Percentiles rank a stretch among this genome's conserved stretches.
Conservation (phyloP, 2,113 vertebrate genomes). For the Eulemur macaco region DNA sequence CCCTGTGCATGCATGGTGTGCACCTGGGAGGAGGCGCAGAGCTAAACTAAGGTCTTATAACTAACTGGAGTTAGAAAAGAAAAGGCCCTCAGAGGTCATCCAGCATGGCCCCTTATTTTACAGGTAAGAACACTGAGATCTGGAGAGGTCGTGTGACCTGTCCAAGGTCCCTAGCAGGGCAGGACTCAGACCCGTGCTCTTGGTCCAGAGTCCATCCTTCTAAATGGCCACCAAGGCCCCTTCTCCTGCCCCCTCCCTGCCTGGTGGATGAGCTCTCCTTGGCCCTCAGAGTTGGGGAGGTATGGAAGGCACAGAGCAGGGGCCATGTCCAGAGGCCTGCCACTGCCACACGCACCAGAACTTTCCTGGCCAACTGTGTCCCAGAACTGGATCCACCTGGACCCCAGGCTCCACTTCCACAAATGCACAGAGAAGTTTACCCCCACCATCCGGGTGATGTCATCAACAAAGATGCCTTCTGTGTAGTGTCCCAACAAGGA, state of each 20-base stretch:
- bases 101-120: not conserved
- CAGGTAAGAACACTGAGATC: not conserved
- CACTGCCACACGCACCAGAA: conserved; percentile 85
- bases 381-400: conserved; percentile 92
- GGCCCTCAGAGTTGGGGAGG: not conserved
- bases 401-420: conserved; percentile 88
- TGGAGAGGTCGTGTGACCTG: not conserved
- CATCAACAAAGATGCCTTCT: conserved; percentile 85
- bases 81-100: not conserved
- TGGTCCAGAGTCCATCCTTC: not conserved
- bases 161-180: not conserved
- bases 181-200: not conserved
- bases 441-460: conserved; percentile 88
- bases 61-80: not conserved
- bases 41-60: not conserved
- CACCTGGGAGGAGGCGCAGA: not conserved
- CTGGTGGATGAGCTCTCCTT: not conserved
- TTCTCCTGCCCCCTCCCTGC: not conserved
- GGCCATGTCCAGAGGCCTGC: not conserved
- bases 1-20: not conserved
- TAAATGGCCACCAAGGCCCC: not conserved
- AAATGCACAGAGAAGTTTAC: conserved; percentile 92
- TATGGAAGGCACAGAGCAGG: not conserved
- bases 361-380: conserved; percentile 93
- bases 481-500: conserved; percentile 89